A percentile compares a stretch with the other conserved stretches of the same genome.
Conservation (phyloP, 1,140 invertebrate genomes). For the Rhopalosiphum maidis region DNA sequence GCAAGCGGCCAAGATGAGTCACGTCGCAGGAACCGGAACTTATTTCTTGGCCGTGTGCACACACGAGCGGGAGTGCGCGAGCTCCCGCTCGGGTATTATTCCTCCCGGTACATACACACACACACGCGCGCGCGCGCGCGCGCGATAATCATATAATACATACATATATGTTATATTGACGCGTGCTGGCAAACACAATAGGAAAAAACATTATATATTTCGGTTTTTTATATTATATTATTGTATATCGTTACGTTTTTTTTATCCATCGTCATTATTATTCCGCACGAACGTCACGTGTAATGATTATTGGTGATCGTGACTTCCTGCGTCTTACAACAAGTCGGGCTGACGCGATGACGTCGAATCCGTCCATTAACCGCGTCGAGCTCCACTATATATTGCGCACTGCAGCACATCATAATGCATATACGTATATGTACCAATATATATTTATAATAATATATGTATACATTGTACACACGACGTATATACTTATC, state of each 20-base stretch:
- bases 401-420: too few relatives aligned
- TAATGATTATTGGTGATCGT: constrained; percentile 44
- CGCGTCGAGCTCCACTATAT: neutral
- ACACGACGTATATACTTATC: too few relatives aligned
- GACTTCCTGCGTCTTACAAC: constrained; percentile 45
- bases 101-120: neutral
- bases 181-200: constrained; percentile 37
- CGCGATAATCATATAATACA: neutral
- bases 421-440: neutral
- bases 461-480: too few relatives aligned
- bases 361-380: constrained; percentile 41
- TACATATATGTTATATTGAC: neutral
- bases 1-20: constrained; percentile 29
- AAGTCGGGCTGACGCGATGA: neutral
- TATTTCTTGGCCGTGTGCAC: neutral
- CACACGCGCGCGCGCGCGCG: too few relatives aligned
- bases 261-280: constrained; percentile 11
- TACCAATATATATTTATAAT: neutral
- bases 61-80: neutral
- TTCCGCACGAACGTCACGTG: constrained; percentile 48
- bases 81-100: neutral
- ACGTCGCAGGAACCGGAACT: constrained; percentile 43
- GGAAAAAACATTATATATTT: constrained; percentile 21
- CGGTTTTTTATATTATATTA: constrained; percentile 6
- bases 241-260: constrained; percentile 19